phyloP scores from a whole-genome alignment of 2,113 vertebrate species.

The Cyphomyrus plagiostoma region DNA sequence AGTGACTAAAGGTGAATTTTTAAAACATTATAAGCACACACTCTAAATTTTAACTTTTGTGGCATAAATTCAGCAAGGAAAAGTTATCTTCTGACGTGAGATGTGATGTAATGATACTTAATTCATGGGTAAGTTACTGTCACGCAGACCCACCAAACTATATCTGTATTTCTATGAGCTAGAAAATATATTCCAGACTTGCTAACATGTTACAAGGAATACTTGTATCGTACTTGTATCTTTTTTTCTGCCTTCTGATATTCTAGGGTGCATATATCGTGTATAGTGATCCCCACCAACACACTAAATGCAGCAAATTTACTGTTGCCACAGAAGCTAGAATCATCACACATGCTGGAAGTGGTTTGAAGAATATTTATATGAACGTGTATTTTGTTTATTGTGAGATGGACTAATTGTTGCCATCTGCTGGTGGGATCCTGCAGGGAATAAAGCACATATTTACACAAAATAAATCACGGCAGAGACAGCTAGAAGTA shows the following conservation, averaged over 20 bases:
- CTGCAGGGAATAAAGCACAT: constrained; percentile 36
- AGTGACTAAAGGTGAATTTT: neutral
- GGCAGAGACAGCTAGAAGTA: constrained; percentile 33
- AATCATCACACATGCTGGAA: constrained; percentile 36
- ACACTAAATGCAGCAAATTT: neutral
- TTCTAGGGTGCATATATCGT: neutral
- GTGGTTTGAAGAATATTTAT: constrained; percentile 37
- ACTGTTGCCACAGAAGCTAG: constrained; percentile 26
- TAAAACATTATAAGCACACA: neutral
- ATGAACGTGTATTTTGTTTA: constrained; percentile 37
- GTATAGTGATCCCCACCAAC: neutral
- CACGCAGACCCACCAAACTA: neutral
- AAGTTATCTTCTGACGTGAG: neutral
- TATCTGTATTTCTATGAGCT: neutral
- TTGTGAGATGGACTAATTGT: constrained; percentile 25
- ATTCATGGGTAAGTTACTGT: neutral
- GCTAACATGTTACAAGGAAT: neutral
- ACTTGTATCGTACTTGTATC: neutral
- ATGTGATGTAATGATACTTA: neutral
- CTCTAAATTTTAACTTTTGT: neutral
- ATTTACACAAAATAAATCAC: constrained; percentile 46
- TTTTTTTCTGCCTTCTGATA: neutral
- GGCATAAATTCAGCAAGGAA: neutral
- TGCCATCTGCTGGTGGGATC: constrained; percentile 34
- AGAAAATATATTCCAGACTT: neutral